Evolutionary conservation across 2,113 vertebrate species (phyloP), one percentile per base, ranked within the genome.

Genomic region (Limanda limanda): DNA sequence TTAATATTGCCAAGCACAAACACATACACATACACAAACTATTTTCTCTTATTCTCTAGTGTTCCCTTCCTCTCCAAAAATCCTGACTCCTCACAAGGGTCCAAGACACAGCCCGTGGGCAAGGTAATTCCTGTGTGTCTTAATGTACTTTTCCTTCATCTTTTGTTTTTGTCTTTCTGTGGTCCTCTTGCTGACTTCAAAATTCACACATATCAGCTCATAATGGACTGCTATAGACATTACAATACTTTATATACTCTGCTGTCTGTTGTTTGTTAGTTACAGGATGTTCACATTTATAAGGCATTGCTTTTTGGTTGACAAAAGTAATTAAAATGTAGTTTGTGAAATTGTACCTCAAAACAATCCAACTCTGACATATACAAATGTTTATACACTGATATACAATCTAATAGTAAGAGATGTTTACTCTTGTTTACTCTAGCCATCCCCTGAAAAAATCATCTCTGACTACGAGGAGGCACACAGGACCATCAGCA

Each of bases 381-480:
- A 51, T 51, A 5, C 20, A 18, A 15, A 51, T 18, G 47, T 15
- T 51, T 18, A 18, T 14, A 13, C 27, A 42, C 13, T 31, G 1
- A 37, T 9, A 20, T 56, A 15, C 65, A 31, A 64, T n/a, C 18
- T 3, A 51, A 1, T 13, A 37, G 13, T 60, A 17, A 60, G 5
- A 52, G 8, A 52, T 68, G 62, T 10, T 75, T 25, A 86, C 66
- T 14, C 20, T 76, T 72, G 2, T 79, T 23, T 72, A 20, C 87
- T 83, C 3, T 31, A 89, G 58, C 78, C 78, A 13, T 48, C 70
- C 5, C 84, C 93, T 60, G 94, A 96, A 73, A 95, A 91, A 75
- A 51, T 95, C 37, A 57, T 96, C 15, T 70, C 66, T 25, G 88
- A 94, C 1, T 95, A 95, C 68, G 92, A 95, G 57, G 89, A 88